Evolutionary conservation across 2,888 invertebrate species (phyloP).

Genomic region (Melinopterus prodromus): DNA sequence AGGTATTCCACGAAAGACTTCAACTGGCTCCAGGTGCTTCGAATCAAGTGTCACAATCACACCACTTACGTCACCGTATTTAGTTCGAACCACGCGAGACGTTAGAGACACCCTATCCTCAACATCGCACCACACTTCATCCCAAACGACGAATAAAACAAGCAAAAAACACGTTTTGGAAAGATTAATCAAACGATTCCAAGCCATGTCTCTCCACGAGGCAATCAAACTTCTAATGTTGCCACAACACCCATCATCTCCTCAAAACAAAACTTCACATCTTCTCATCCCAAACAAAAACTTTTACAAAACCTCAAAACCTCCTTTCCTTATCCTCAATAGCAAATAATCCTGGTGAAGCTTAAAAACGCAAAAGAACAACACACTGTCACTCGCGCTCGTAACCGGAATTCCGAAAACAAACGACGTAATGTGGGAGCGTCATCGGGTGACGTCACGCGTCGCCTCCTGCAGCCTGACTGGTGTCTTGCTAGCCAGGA

Average conservation of each 20-base stretch:
- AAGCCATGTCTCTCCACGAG: slow-evolving; percentile 11
- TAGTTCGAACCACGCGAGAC: slow-evolving; percentile 86
- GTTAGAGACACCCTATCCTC: slow-evolving; percentile 64
- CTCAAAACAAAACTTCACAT: neutral
- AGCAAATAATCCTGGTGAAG: neutral
- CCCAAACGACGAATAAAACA: slow-evolving; percentile 8
- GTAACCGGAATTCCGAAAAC: neutral
- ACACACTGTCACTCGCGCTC: slow-evolving; percentile 8
- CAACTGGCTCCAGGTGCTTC: slow-evolving; percentile 85
- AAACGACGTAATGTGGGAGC: slow-evolving; percentile 23
- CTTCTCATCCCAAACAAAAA: neutral
- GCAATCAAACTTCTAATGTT: neutral
- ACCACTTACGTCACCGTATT: slow-evolving; percentile 87
- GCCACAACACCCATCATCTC: neutral
- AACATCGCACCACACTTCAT: slow-evolving; percentile 23
- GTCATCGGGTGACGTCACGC: slow-evolving; percentile 44
- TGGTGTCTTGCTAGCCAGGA: slow-evolving; percentile 59
- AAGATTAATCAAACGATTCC: neutral
- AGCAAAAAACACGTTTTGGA: slow-evolving; percentile 18
- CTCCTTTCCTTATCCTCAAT: neutral
- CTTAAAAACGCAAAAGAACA: neutral
- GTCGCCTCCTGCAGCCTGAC: slow-evolving; percentile 55
- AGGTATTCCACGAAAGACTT: slow-evolving; percentile 92
- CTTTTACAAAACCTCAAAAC: neutral
- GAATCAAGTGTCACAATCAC: slow-evolving; percentile 84